phyloP scores from a whole-genome alignment of 2,888 invertebrate genomes.

The Drosophila rellima region DNA sequence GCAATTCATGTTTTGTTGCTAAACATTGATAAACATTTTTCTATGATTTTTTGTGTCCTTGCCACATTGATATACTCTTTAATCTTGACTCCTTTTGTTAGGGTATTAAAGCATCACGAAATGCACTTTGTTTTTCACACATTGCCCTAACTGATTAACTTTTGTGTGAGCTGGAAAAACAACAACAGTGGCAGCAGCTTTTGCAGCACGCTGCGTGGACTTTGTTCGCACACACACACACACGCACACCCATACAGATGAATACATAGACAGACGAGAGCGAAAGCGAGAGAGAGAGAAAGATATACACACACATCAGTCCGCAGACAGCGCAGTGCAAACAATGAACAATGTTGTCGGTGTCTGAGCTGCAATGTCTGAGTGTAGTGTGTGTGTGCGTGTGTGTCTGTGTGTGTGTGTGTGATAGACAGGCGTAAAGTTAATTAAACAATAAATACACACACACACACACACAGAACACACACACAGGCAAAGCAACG shows the following conservation, averaged over 20 bases:
- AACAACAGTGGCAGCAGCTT: conserved; percentile 32
- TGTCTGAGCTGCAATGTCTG: conserved; percentile 28
- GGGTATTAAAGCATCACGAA: conserved; percentile 46
- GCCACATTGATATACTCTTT: not conserved
- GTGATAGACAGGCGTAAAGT: conserved; percentile 81
- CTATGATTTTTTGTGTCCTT: too few relatives aligned
- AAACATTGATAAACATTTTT: too few relatives aligned
- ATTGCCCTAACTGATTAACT: conserved; percentile 81
- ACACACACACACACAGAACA: conserved; percentile 26
- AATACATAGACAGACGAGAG: not conserved
- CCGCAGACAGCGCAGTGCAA: conserved; percentile 51
- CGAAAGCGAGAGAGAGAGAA: not conserved
- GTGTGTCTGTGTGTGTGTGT: conserved; percentile 54
- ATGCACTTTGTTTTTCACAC: conserved; percentile 84
- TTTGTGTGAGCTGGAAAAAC: conserved; percentile 75
- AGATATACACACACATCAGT: conserved; percentile 15
- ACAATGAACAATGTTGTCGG: conserved; percentile 44
- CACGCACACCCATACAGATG: conserved; percentile 33
- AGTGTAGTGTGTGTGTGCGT: conserved; percentile 21
- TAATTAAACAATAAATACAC: conserved; percentile 72
- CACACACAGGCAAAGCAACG: conserved; percentile 42
- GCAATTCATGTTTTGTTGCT: too few relatives aligned
- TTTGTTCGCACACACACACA: conserved; percentile 53
- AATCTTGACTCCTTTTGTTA: not conserved
- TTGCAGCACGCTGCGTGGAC: conserved; percentile 58